These are phyloP conservation scores for Heterohyrax brucei DNA, from an alignment of 2,797 vertebrate genomes.

Conservation along the genomic window DNA sequence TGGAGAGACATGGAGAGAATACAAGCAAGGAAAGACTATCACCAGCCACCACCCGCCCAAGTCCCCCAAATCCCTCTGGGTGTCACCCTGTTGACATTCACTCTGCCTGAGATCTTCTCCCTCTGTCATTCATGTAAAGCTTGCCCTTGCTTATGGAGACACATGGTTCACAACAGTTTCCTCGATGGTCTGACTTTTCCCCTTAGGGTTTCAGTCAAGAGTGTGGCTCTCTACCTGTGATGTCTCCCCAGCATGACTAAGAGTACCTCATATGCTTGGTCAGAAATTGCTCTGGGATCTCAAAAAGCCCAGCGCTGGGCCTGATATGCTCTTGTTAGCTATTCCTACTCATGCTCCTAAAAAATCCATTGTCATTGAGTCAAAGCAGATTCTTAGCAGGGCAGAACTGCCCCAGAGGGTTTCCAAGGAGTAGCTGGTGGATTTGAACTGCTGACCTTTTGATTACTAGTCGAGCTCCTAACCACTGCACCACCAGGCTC, in stretches of 20 bases:
- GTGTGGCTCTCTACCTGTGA: neutral
- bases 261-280: no score
- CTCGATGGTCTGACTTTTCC: neutral
- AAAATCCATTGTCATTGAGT: neutral
- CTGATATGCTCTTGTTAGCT: neutral
- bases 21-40: neutral
- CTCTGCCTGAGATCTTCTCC: neutral
- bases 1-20: neutral
- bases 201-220: neutral
- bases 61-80: neutral
- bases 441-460: no score
- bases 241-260: neutral
- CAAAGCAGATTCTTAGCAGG: no score
- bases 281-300: neutral
- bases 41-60: rapidly evolving
- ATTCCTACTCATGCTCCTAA: neutral
- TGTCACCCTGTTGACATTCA: neutral
- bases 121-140: neutral
- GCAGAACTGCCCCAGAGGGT: no score
- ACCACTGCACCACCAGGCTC: no score
- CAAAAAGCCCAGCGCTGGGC: no score
- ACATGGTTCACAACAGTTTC: neutral
- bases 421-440: no score
- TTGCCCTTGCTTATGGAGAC: neutral
- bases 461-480: no score